These are phyloP conservation scores for Pogonocherus hispidulus DNA, from an alignment of 2,888 invertebrate genomes.

Conservation along the genomic window DNA sequence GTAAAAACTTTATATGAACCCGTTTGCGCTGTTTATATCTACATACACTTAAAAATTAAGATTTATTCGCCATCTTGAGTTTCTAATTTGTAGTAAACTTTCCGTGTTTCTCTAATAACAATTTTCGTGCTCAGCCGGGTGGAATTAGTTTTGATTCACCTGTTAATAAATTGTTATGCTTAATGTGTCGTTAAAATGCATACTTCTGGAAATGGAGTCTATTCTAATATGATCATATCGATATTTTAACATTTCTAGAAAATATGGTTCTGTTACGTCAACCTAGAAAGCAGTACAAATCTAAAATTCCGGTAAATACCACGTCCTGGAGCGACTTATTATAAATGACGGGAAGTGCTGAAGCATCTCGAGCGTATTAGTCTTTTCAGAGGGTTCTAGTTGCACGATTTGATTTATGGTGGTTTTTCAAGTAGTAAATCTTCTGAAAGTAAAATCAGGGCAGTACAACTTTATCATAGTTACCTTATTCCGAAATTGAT, in stretches of 20 bases:
- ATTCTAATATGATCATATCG: too few relatives aligned
- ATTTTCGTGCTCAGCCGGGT: too few relatives aligned
- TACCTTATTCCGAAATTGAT: background rate
- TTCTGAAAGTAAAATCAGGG: constrained; percentile 16
- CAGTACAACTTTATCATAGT: background rate
- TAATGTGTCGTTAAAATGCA: too few relatives aligned
- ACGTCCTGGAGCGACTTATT: background rate
- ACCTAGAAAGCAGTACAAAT: background rate
- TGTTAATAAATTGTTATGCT: too few relatives aligned
- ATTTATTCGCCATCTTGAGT: too few relatives aligned
- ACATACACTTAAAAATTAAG: too few relatives aligned
- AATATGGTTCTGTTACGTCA: background rate
- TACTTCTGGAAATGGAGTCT: too few relatives aligned
- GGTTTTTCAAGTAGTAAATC: constrained; percentile 4
- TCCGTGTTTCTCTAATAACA: too few relatives aligned
- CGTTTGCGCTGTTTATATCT: too few relatives aligned
- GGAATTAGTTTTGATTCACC: too few relatives aligned
- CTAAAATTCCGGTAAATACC: background rate
- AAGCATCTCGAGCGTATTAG: constrained; percentile 17
- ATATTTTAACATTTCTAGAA: background rate
- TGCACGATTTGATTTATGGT: constrained; percentile 7
- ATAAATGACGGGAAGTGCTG: constrained; percentile 12
- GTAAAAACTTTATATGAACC: too few relatives aligned
- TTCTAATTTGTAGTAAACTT: too few relatives aligned
- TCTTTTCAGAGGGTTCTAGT: constrained; percentile 12